Base-by-base conservation (phyloP, 2,888 invertebrate species). In the Chrysina gloriosa region DNA sequence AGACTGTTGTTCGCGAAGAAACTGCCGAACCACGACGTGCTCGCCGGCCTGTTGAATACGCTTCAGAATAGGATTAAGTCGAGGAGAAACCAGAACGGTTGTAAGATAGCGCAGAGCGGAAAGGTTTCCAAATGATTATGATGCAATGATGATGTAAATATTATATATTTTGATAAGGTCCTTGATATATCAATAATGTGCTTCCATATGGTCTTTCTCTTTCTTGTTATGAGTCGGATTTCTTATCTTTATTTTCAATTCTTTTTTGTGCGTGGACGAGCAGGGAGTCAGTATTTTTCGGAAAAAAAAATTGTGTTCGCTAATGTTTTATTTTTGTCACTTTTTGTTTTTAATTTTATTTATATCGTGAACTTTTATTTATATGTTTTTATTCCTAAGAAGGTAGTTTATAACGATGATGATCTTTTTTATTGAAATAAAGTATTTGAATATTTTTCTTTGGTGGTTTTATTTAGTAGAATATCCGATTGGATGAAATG, bases 1-100 rank as follows among this genome's bases (percentile, higher is more conserved):
- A 88, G 95, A 70, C 84, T 96, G 65, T 86, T 96, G 34, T 95
- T 95, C 77, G 95, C 95, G 39, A 95, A 95, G 82, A 92, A 95
- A 78, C 85, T 95, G 70, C 95, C 95, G 58, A 95, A 94, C 76
- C 95, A 95, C 79, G 95, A 96, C 78, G 95, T 96, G 3, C 85
- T 96, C 9, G 92, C 92, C 5, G 95, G 95, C 9, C 85, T 96
- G 21, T 84, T 95, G 63, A 85, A 89, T 19, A 94, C 94, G 1
- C 84, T 96, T 71, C 95, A 96, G 81, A 91, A 91, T 74, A 87
- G 95, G 74, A 92, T 94, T 73, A 93, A 92, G 83, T 85, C 88
- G 31, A 88, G 92, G 45, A 76, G 79, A 58, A 74, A 73, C 58
- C 79, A 78, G 50, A 61, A 50, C 42, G 48, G 47, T 42, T 68